Percentiles rank a stretch among this genome's conserved stretches.
Evolutionary conservation across 2,113 vertebrate species (phyloP).

Genomic region (Delphinapterus leucas): DNA sequence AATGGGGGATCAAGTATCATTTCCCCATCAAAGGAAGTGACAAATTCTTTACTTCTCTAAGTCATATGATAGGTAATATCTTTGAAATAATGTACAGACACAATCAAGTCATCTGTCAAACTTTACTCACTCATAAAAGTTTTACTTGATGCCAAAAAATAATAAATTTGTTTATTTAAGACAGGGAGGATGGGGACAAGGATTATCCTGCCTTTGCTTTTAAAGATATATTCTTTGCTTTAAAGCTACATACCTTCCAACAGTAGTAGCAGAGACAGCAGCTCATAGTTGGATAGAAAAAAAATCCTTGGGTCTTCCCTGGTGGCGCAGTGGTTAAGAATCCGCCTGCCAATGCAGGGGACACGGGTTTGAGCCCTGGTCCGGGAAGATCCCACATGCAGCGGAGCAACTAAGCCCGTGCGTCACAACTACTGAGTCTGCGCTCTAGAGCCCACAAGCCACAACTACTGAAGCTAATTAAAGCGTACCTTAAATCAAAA

Average conservation of each 20-base stretch:
- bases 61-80: neutral
- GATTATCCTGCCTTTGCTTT: neutral
- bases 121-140: neutral
- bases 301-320: neutral
- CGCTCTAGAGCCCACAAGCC: too few species aligned
- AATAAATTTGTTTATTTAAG: neutral
- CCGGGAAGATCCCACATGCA: too few species aligned
- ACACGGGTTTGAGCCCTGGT: too few species aligned
- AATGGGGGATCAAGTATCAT: neutral
- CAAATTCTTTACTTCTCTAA: neutral
- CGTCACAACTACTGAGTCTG: too few species aligned
- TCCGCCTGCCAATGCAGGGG: too few species aligned
- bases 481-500: neutral
- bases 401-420: too few species aligned
- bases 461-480: neutral
- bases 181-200: neutral
- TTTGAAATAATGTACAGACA: neutral
- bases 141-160: neutral
- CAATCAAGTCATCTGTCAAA: neutral
- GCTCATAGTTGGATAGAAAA: neutral
- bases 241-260: neutral
- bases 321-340: too few species aligned
- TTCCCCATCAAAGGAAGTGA: neutral
- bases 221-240: neutral
- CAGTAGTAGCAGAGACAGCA: neutral